phyloP scores from a whole-genome alignment of 2,888 invertebrate genomes.

The Galeopsomyia nigrocyanea region DNA sequence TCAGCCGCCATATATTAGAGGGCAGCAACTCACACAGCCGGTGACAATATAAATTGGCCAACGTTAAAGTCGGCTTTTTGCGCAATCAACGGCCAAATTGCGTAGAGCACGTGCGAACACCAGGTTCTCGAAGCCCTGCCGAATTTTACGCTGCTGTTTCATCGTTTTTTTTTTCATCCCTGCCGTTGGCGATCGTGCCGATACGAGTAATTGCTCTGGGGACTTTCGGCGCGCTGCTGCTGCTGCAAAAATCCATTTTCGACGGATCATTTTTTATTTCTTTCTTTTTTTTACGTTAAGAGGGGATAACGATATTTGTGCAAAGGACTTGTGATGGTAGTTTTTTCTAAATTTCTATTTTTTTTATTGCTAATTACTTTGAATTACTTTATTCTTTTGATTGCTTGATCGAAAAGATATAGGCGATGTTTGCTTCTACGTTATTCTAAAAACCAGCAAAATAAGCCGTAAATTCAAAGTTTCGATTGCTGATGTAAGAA shows the following conservation, averaged over 20 bases:
- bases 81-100: conserved; percentile 54
- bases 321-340: not conserved
- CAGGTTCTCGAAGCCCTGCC: conserved; percentile 4
- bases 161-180: conserved; percentile 27
- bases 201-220: conserved; percentile 29
- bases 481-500: too few relatives aligned
- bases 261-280: not conserved
- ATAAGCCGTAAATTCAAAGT: too few relatives aligned
- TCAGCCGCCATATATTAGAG: conserved; percentile 53
- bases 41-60: conserved; percentile 59
- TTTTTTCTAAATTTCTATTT: too few relatives aligned
- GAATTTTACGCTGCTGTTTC: not conserved
- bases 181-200: not conserved
- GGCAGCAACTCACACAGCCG: conserved; percentile 42
- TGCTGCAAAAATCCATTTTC: conserved; percentile 22
- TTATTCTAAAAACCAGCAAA: too few relatives aligned
- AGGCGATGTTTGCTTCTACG: too few relatives aligned
- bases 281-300: not conserved
- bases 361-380: too few relatives aligned
- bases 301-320: not conserved
- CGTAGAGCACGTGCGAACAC: conserved; percentile 48
- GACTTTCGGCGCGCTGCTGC: conserved; percentile 12
- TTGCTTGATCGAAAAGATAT: too few relatives aligned
- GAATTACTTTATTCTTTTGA: too few relatives aligned
- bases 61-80: conserved; percentile 55